Percentiles rank a stretch among this genome's conserved stretches.
phyloP scores from a whole-genome alignment of 2,888 invertebrate genomes.

The Drosophila melanosoma region DNA sequence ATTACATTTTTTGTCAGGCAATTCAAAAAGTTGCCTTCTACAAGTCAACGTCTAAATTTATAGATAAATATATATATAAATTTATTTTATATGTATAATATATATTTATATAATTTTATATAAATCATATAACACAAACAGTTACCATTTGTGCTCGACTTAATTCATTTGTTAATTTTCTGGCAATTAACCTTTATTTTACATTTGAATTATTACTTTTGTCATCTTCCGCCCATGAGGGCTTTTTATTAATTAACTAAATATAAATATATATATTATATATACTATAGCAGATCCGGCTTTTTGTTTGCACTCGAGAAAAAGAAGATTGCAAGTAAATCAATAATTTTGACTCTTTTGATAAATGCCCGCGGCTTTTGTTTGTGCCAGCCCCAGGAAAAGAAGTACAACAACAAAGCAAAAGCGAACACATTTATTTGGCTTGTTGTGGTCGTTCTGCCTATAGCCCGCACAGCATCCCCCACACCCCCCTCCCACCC shows the following conservation, averaged over 20 bases:
- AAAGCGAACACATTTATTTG: slow-evolving; percentile 70
- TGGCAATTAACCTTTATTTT: neutral
- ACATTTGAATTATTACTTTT: slow-evolving; percentile 8
- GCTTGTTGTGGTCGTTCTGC: slow-evolving; percentile 69
- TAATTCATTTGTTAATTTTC: neutral
- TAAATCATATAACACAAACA: neutral
- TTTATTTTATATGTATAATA: no score
- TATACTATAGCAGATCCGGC: slow-evolving; percentile 14
- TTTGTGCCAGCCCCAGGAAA: slow-evolving; percentile 47
- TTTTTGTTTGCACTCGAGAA: slow-evolving; percentile 24
- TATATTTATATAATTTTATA: neutral
- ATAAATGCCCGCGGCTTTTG: slow-evolving; percentile 67
- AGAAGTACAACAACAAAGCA: slow-evolving; percentile 28
- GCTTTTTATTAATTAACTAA: slow-evolving; percentile 10
- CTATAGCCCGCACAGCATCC: neutral
- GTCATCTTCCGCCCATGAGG: neutral
- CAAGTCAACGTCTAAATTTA: no score
- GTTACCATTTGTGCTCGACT: neutral
- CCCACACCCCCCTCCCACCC: neutral
- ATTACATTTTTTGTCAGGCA: no score
- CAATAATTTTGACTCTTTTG: slow-evolving; percentile 65
- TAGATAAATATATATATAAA: no score
- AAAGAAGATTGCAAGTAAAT: slow-evolving; percentile 61
- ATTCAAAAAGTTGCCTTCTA: neutral
- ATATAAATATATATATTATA: neutral